Base-by-base conservation (phyloP, 2,797 vertebrate genomes). In the Dendrocincla fuliginosa region DNA sequence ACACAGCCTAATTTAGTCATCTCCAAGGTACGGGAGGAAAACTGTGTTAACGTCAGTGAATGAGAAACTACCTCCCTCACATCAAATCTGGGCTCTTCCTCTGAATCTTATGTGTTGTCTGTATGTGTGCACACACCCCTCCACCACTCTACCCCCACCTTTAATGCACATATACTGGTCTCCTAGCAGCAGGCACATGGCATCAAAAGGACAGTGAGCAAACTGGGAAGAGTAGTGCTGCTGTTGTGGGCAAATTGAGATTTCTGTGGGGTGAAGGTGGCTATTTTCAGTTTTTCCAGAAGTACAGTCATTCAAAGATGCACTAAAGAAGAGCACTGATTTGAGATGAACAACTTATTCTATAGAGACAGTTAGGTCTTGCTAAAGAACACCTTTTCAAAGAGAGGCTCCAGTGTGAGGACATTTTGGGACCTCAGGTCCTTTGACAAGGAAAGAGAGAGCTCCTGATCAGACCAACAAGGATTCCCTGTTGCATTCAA, bases 281-380 rank as follows among this genome's bases (percentile, higher is more conserved):
- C 6, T 73, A 49, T 69, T 89, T 93, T 65, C 85, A 49, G 33
- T 86, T 94, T 93, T 91, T 42, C 84, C 82, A 93, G 55, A 41
- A 28, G 71, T 41, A 68, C 60, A 47, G 83, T 61, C 64, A 37
- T 79, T 83, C 57, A 69, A 39, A 85, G 74, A 57, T 67, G 16
- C 50, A 69, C 50, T 64, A 20, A 89, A 87, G 70, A 60, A 68
- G 42, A 71, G 11, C 22, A 55, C 17, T 85, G 57, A 42, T 77
- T 42, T 73, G 84, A 83, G 63, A 63, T 7, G 25, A 78, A 81
- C 2, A 4, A 23, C 3, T 19, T 91, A 91, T 71, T 65, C 82
- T 78, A 11, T 16, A 65, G 53, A 78, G 61, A 67, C 50, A 73
- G 42, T 25, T 55, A 41, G 35, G 28, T 79, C 73, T 92, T 93